Base-by-base conservation (phyloP, 2,888 invertebrate genomes). In the Ethmia dodecea region DNA sequence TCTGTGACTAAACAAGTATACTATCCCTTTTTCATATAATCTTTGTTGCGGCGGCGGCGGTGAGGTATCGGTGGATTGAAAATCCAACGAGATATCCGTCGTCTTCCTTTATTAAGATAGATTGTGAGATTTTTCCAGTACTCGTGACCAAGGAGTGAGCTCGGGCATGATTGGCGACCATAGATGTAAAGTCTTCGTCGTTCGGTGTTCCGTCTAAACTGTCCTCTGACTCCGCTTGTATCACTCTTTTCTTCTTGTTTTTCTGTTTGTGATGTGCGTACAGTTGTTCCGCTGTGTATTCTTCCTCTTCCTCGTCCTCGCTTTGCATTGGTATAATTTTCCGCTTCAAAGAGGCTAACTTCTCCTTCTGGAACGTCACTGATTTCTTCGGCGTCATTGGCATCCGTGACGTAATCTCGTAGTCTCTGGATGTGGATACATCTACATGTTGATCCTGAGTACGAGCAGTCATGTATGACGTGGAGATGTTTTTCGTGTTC, bases 391-490 rank as follows among this genome's bases (percentile, higher is more conserved):
- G 10, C 22, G 10, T 4, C 10, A n/a, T 22, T 2, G n/a, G 3
- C 6, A n/a, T 22, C 22, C n/a, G n/a, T n/a, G n/a, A n/a, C n/a
- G n/a, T n/a, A n/a, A n/a, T n/a, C n/a, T n/a, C n/a, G n/a, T n/a
- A n/a, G n/a, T n/a, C n/a, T n/a, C n/a, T n/a, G n/a, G 6, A 22
- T 37, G 24, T 37, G 35, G 16, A 31, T 3, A 30, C 41, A 40
- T 3, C 33, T 13, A 27, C 40, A 43, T 3, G 41, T 39, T 8
- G 36, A 38, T 31, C 36, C 44, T 1, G 28, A 28, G 16, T 41
- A 44, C 1, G 38, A 1, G 14, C 41, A 44, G 29, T 44, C 44
- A 14, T 44, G 44, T 30, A 44, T 37, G 40, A 43, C 31, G 11
- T 40, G 43, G 31, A 43, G 10, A 16, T 43, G 38, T 5, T 33